Base-by-base conservation (phyloP, 2,797 vertebrate genomes). In the Numenius phaeopus region DNA sequence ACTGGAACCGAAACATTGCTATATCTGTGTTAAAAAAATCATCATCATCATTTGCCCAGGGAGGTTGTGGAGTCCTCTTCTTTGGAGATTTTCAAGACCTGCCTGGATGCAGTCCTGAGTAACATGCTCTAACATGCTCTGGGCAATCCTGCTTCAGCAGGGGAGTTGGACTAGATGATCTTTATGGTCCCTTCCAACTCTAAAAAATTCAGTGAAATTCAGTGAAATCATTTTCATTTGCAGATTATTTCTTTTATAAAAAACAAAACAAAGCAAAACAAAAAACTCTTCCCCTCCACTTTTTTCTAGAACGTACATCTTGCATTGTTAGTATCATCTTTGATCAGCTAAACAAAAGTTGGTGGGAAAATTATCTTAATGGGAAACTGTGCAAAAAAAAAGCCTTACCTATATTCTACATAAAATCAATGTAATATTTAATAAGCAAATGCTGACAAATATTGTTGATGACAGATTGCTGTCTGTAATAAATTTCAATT, bases 361-460 rank as follows among this genome's bases (percentile, higher is more conserved):
- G 20, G 10, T 61, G n/a, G 39, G 21, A 70, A 87, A 85, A 50
- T 54, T 39, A 7, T 52, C 18, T 37, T 58, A 27, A 91, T 32
- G 29, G 22, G 34, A 55, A 89, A 44, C 7, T 17, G 2, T 55
- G 54, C 65, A 58, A 79, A n/a, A 14, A 23, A 81, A 65, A 92
- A 58, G 0, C 11, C 11, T 47, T 89, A 4, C 23, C 3, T 65
- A 1, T 73, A 18, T 1, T 44, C 5, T 57, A 23, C 2, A 10
- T 66, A 44, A 83, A 86, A 79, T 29, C 13, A 42, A 6, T 54
- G 72, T 39, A 83, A 21, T 64, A 34, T 32, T 65, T 87, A 27
- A 4, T 58, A 12, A 58, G 21, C 3, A 88, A 64, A 69, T 69
- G 3, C 16, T 83, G 13, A 55, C 23, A 59, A 58, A 58, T 91